Base-by-base conservation (phyloP, 2,797 vertebrate species). In the Petrocephalus sullivani region DNA sequence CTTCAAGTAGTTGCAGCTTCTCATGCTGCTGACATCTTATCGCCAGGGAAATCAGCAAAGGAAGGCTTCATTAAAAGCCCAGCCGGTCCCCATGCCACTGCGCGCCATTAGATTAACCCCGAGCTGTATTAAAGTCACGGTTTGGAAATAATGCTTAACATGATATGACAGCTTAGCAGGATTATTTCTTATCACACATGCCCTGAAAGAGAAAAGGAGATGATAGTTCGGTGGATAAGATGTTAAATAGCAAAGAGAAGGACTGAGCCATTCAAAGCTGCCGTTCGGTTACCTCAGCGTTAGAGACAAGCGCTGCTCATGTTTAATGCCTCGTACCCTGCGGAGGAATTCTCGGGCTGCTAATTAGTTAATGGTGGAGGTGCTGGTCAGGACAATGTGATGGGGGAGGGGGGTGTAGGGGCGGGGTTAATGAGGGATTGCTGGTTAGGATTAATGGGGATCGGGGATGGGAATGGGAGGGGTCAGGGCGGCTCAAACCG, bases 101-200 rank as follows among this genome's bases (percentile, higher is more conserved):
- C 16, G n/a, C 28, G 23, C 83, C 83, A 58, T 33, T 19, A 85
- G 84, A 85, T 85, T 85, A 85, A 85, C 84, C 84, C 84, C 23
- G 6, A 58, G 84, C 54, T 2, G 84, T 58, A 57, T 85, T 41
- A 85, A 41, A 85, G 84, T 28, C 53, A 85, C 12, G 33, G 5
- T 85, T 85, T 85, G 84, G 56, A 85, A 85, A 85, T 85, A 85
- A 85, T 85, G 28, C 84, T 33, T 37, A 85, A 85, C 53, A 85
- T 53, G 84, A 85, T 85, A 85, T 57, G 54, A 85, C 84, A 85
- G 84, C 84, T 85, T 85, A 85, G 84, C 84, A 58, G 84, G 84
- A 58, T 85, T 85, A 85, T 85, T 85, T 85, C 84, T 85, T 85
- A 85, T 85, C 84, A 8, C 28, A 37, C 53, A 41, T 28, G 28